Conservation (phyloP, 2,888 invertebrate genomes). For the Eupithecia vulgata region DNA sequence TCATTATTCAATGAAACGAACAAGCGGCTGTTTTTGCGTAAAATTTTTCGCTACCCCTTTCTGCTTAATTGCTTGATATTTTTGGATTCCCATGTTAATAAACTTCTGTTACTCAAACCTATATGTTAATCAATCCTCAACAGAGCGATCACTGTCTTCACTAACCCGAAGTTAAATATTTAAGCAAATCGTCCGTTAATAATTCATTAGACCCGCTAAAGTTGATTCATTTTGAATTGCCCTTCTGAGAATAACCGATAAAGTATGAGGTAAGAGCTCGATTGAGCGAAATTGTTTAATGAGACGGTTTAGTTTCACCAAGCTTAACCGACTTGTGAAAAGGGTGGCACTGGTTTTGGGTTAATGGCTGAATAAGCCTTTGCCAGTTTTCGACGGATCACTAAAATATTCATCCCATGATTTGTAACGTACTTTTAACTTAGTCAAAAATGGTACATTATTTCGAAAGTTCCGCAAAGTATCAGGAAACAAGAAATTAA, state of each 20-base stretch:
- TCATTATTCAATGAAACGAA: too few species aligned
- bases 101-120: background rate
- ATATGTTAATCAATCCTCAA: constrained; percentile 11
- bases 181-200: constrained; percentile 49
- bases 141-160: background rate
- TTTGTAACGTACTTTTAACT: too few species aligned
- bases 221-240: constrained; percentile 51
- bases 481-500: too few species aligned
- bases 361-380: background rate
- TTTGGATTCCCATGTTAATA: background rate
- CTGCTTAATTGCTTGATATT: background rate
- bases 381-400: too few species aligned
- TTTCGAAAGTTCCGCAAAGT: too few species aligned
- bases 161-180: constrained; percentile 46
- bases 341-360: background rate
- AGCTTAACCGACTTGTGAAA: background rate
- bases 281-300: constrained; percentile 10
- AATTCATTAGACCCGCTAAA: constrained; percentile 48
- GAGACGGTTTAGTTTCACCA: background rate
- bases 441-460: too few species aligned
- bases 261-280: constrained; percentile 39
- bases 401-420: too few species aligned
- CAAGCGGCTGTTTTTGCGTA: too few species aligned
- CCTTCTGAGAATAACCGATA: constrained; percentile 43
- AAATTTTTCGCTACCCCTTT: too few species aligned